Conservation (phyloP, 2,113 vertebrate genomes). For the Aix galericulata region DNA sequence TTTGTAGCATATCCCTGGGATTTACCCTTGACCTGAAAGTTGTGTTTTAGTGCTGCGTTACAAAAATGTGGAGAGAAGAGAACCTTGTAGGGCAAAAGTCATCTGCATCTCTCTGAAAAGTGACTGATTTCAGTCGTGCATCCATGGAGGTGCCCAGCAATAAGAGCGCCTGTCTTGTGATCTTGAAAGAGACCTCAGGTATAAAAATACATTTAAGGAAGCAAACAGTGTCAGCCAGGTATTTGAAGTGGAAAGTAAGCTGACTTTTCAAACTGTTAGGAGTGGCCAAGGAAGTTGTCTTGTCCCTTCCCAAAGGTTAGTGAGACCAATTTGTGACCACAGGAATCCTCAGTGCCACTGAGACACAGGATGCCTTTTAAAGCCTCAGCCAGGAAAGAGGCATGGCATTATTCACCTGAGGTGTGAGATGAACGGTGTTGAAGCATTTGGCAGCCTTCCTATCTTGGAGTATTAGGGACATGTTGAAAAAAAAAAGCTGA, state of each 20-base stretch:
- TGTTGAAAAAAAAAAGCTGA: not conserved
- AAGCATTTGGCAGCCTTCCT: not conserved
- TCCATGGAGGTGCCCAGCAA: not conserved
- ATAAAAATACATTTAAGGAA: not conserved
- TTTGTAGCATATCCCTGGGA: not conserved
- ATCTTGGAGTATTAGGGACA: rapidly evolving
- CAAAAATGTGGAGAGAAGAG: not conserved
- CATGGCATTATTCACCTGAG: rapidly evolving
- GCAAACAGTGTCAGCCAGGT: not conserved
- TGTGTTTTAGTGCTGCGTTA: not conserved
- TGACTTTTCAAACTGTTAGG: not conserved
- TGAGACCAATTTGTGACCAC: not conserved
- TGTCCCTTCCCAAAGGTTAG: not conserved
- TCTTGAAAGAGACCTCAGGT: not conserved
- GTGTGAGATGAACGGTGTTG: not conserved
- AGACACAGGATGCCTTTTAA: too few species aligned
- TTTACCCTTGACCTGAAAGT: not conserved
- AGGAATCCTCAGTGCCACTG: not conserved
- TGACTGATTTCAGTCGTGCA: not conserved
- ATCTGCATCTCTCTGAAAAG: not conserved
- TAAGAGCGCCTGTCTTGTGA: not conserved
- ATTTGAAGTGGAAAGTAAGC: not conserved
- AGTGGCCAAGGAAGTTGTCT: not conserved
- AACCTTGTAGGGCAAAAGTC: not conserved
- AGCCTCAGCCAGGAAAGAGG: not conserved